phyloP scores from a whole-genome alignment of 2,113 vertebrate species.

The Chaetops frenatus region DNA sequence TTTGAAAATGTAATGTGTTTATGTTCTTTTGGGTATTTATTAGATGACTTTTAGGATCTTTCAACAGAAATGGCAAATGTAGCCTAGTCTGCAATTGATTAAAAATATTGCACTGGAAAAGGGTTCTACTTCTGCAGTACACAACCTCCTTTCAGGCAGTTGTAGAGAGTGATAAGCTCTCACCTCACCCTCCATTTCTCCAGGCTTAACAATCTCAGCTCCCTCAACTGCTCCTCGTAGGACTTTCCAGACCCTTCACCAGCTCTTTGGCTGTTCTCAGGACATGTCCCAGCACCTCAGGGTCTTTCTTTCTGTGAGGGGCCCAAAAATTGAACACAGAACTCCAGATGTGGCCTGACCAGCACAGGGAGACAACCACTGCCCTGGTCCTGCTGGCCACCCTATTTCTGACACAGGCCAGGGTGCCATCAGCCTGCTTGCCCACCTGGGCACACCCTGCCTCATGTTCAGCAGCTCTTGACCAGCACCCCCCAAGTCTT shows the following conservation, averaged over 20 bases:
- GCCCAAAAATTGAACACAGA: background rate
- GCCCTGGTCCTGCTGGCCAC: background rate
- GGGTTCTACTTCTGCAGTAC: background rate
- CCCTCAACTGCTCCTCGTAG: background rate
- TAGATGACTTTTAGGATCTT: background rate
- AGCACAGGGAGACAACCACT: background rate
- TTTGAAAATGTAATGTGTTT: background rate
- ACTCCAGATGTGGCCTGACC: background rate
- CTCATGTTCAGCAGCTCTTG: background rate
- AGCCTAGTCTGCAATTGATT: background rate
- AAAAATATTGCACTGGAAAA: background rate
- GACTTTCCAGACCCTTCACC: background rate
- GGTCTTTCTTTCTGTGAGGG: background rate
- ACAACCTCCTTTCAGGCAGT: background rate
- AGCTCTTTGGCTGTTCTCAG: background rate
- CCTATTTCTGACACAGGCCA: background rate
- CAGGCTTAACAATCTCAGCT: background rate
- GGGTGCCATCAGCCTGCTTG: background rate
- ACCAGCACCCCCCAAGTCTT: background rate
- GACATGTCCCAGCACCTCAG: background rate
- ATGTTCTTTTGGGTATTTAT: background rate
- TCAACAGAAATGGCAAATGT: background rate
- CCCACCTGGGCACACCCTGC: fast-evolving
- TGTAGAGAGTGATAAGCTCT: background rate
- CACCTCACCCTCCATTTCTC: background rate